These are phyloP conservation scores for Pangasius djambal DNA, from an alignment of 2,797 vertebrate genomes.

Conservation along the genomic window DNA sequence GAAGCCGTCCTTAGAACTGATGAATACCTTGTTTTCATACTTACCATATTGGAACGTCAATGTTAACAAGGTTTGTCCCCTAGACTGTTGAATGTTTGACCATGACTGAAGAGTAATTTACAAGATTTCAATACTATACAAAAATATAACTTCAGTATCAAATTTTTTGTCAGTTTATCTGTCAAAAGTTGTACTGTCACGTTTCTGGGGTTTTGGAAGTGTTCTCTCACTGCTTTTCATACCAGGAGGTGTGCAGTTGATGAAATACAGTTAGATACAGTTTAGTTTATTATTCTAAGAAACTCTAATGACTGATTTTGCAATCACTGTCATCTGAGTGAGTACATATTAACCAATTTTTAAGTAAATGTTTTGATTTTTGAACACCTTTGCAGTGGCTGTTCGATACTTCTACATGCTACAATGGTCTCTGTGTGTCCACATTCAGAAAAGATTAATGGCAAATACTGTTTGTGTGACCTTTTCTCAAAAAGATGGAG, in stretches of 20 bases:
- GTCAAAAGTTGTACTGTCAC: not conserved
- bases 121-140: not conserved
- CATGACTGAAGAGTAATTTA: not conserved
- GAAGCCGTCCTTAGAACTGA: not conserved
- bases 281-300: not conserved
- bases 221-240: not conserved
- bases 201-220: not conserved
- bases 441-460: slow-evolving; percentile 91
- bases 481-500: slow-evolving; percentile 92
- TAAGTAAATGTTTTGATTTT: slow-evolving; percentile 63
- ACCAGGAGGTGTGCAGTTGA: too few species aligned
- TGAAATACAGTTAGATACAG: not conserved
- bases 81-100: not conserved
- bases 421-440: slow-evolving; percentile 72
- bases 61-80: not conserved
- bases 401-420: slow-evolving; percentile 37
- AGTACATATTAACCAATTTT: slow-evolving; percentile 42
- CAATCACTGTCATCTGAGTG: slow-evolving; percentile 10
- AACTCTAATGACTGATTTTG: not conserved
- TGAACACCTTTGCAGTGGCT: slow-evolving; percentile 49
- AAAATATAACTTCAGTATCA: not conserved
- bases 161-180: not conserved
- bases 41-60: not conserved
- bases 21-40: not conserved
- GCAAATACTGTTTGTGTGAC: slow-evolving; percentile 90